phyloP scores from a whole-genome alignment of 2,113 vertebrate species.

The Motacilla alba region DNA sequence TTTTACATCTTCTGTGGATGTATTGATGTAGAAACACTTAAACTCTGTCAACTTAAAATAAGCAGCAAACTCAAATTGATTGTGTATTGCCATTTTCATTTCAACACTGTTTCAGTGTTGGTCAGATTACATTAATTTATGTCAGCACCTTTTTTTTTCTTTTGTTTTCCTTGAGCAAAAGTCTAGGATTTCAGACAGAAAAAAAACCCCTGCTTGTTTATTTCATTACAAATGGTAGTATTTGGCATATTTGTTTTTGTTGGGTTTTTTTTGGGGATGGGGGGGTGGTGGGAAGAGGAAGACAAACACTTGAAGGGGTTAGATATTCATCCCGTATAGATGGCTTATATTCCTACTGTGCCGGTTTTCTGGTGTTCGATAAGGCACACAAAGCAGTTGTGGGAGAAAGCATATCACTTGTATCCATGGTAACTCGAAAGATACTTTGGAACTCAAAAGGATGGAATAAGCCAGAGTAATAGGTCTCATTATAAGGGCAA shows the following conservation, averaged over 20 bases:
- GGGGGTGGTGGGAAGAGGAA: too few relatives aligned
- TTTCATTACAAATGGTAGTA: background rate
- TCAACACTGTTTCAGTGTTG: background rate
- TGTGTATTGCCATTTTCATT: background rate
- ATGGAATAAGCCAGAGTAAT: conserved; percentile 72
- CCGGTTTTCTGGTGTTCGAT: conserved; percentile 71
- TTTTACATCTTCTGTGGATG: background rate
- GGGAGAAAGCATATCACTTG: conserved; percentile 72
- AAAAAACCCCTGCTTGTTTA: background rate
- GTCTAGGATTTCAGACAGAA: background rate
- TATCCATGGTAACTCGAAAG: conserved; percentile 78
- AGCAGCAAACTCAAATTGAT: background rate
- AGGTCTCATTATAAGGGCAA: conserved; percentile 77
- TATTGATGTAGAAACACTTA: background rate
- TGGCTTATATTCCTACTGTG: conserved; percentile 62
- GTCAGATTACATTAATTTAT: background rate
- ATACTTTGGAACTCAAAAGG: conserved; percentile 73
- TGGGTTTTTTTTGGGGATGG: background rate
- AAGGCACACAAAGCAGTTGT: conserved; percentile 72
- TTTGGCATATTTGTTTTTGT: background rate
- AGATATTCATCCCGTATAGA: conserved; percentile 26
- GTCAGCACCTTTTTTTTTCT: background rate
- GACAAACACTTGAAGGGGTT: conserved; percentile 12
- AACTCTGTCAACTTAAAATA: background rate
- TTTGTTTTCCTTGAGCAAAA: background rate